Evolutionary conservation across 1,140 invertebrate genomes (phyloP), one percentile per base, ranked within the genome.

Genomic region (Leptoteleia sp.): DNA sequence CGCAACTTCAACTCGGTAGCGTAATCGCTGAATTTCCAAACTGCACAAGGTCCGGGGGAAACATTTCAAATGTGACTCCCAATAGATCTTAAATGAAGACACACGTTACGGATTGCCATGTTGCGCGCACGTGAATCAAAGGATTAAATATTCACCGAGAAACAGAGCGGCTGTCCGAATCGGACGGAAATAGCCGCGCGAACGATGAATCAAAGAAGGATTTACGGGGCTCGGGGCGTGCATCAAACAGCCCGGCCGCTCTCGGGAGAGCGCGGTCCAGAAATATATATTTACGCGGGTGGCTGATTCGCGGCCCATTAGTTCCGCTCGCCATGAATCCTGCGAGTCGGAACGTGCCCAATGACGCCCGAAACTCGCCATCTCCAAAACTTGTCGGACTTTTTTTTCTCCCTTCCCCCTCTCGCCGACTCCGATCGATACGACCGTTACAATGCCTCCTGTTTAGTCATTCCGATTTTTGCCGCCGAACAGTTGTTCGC

Each of bases 31-130:
- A 57, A 70, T 70, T 70, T 48, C 31, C n/a, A n/a, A 50, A 40
- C 43, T 40, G 54, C 54, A 29, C 45, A 50, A 61, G 61, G 54
- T 45, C 17, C 27, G 54, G 3, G 45, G 15, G 12, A n/a, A 61
- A 59, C 65, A 25, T 50, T 70, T 42, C 54, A 22, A 59, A 43
- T 31, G 37, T 43, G 40, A 70, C 65, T 70, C 6, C 54, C 54
- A 43, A 50, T 61, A 42, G 65, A 52, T 70, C 65, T 71, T 71
- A 61, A 61, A 61, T 61, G 45, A 61, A 71, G 55, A 71, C 67
- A 42, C 54, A 35, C 38, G 27, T 33, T 33, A 22, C n/a, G 29
- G 27, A 25, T 37, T n/a, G 64, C 42, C 48, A 68, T 59, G 61
- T 70, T 61, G 54, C 29, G 50, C 50, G 15, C 40, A 27, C 62